Conservation (phyloP, 2,113 vertebrate species). For the Perccottus glenii region DNA sequence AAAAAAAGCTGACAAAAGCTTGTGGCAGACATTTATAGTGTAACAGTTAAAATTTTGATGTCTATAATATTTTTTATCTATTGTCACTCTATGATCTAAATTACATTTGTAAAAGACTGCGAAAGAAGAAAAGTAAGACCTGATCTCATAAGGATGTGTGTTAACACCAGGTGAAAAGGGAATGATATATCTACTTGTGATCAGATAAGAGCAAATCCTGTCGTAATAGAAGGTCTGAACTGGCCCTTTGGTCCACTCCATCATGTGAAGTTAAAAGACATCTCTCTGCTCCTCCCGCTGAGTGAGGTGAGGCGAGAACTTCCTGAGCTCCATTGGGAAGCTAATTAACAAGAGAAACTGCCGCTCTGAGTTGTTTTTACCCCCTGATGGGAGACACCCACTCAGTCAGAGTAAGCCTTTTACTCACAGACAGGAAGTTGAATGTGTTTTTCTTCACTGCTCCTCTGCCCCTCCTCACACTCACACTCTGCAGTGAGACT, state of each 20-base stretch:
- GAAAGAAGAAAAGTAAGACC: too few relatives aligned
- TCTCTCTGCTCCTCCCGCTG: slow-evolving; percentile 43
- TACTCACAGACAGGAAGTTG: slow-evolving; percentile 64
- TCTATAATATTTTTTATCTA: too few relatives aligned
- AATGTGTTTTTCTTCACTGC: slow-evolving; percentile 41
- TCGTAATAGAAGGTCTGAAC: not conserved
- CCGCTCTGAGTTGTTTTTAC: slow-evolving; percentile 67
- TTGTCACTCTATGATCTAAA: too few relatives aligned
- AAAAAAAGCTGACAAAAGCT: too few relatives aligned
- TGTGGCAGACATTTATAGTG: too few relatives aligned
- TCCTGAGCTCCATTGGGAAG: slow-evolving; percentile 58
- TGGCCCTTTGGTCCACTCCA: slow-evolving; percentile 27
- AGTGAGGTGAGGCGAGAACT: slow-evolving; percentile 56
- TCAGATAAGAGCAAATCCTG: not conserved
- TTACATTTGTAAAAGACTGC: too few relatives aligned
- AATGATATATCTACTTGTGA: not conserved
- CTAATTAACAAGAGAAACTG: slow-evolving; percentile 70
- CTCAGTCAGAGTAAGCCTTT: slow-evolving; percentile 51
- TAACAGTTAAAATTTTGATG: too few relatives aligned
- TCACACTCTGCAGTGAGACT: slow-evolving; percentile 10
- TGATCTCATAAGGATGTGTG: not conserved
- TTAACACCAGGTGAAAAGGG: not conserved
- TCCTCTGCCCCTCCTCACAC: not conserved
- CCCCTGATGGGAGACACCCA: slow-evolving; percentile 64
- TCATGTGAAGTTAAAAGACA: slow-evolving; percentile 51